These are phyloP conservation scores for Laterallus jamaicensis DNA, from an alignment of 2,113 vertebrate genomes.

Conservation along the genomic window DNA sequence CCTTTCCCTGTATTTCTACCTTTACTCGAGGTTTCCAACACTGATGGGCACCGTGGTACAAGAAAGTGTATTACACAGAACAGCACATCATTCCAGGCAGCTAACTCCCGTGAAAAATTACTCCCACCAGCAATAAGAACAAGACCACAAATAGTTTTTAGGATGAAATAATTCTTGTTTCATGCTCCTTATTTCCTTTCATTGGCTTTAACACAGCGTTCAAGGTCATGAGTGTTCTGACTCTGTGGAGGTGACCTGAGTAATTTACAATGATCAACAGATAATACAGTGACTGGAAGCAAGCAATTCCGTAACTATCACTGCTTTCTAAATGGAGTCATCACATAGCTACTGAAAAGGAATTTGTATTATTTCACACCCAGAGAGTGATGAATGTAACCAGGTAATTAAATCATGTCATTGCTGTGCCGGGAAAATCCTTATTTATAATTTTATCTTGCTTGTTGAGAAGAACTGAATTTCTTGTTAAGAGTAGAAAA, in stretches of 20 bases:
- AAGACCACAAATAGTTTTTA: background rate
- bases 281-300: background rate
- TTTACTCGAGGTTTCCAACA: background rate
- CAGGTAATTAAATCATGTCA: constrained; percentile 16
- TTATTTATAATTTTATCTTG: constrained; percentile 2
- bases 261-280: constrained; percentile 25
- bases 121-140: background rate
- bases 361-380: background rate
- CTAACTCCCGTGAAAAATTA: background rate
- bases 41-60: background rate
- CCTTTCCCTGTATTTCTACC: background rate
- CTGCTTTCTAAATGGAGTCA: constrained; percentile 14
- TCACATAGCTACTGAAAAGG: background rate
- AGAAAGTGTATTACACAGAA: background rate
- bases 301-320: background rate
- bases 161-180: constrained; percentile 26
- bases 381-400: background rate
- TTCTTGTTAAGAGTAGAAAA: background rate
- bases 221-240: constrained; percentile 35
- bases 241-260: background rate
- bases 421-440: background rate
- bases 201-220: background rate
- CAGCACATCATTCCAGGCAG: background rate
- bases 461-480: background rate
- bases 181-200: constrained; percentile 40